Percentiles rank a stretch among this genome's conserved stretches.
Evolutionary conservation across 2,113 vertebrate genomes (phyloP).

Genomic region (Emydura subglobosa): DNA sequence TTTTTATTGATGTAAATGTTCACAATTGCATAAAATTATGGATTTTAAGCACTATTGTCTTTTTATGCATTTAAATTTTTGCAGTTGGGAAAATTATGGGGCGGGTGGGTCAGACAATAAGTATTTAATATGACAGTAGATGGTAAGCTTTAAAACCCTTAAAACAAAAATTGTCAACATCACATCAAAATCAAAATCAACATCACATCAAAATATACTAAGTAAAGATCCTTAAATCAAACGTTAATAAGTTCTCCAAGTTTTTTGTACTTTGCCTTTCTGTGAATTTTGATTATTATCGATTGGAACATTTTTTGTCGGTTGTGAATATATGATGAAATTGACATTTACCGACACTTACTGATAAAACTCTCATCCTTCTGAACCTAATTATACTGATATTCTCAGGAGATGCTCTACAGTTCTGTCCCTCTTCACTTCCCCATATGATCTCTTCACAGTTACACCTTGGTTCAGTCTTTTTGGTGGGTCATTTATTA

Average conservation of each 20-base stretch:
- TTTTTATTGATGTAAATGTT: not conserved
- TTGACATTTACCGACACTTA: not conserved
- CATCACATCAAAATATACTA: not conserved
- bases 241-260: not conserved
- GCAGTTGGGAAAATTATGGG: not conserved
- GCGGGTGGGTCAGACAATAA: not conserved
- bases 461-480: constrained; percentile 2
- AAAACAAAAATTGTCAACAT: not conserved
- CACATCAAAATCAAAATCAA: not conserved
- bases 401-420: not conserved
- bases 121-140: not conserved
- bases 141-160: not conserved
- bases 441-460: not conserved
- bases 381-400: not conserved
- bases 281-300: not conserved
- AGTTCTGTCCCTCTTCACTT: not conserved
- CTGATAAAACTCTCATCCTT: not conserved
- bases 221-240: not conserved
- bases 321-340: not conserved
- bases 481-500: constrained; percentile 55
- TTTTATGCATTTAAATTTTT: not conserved
- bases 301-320: not conserved
- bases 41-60: not conserved
- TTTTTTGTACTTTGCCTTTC: not conserved
- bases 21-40: not conserved